Percentiles rank a stretch among this genome's conserved stretches.
Conservation (phyloP, 2,113 vertebrate species). For the Chauna torquata region DNA sequence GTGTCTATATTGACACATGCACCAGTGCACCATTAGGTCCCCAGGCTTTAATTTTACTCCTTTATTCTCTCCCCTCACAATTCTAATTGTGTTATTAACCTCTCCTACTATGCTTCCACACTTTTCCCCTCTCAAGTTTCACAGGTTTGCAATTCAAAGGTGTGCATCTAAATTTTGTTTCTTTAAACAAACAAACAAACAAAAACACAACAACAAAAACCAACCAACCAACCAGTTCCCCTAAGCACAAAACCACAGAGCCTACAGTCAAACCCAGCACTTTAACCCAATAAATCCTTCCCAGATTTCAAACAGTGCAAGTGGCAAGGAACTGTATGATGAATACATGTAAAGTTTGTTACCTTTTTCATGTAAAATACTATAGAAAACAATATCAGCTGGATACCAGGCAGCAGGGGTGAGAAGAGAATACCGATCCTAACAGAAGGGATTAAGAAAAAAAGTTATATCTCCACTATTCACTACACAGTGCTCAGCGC, state of each 20-base stretch:
- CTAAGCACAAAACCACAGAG: not conserved
- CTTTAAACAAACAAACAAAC: not conserved
- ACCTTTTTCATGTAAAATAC: conserved; percentile 95
- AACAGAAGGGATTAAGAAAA: not conserved
- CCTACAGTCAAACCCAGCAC: not conserved
- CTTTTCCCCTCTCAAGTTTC: not conserved
- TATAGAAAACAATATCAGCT: conserved; percentile 86
- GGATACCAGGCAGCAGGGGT: conserved; percentile 90
- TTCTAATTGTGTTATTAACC: not conserved
- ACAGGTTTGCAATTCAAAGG: not conserved
- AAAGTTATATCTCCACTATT: not conserved
- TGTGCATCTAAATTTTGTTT: not conserved
- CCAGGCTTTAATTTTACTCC: not conserved
- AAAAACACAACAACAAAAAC: not conserved
- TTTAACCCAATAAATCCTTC: not conserved
- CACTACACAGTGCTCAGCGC: not conserved
- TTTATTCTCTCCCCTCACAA: not conserved
- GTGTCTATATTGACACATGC: accelerated
- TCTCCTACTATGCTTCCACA: not conserved
- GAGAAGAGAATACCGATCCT: conserved; percentile 97
- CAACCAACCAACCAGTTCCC: not conserved
- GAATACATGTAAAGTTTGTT: conserved; percentile 21
- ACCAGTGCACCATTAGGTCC: not conserved
- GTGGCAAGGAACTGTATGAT: conserved; percentile 45
- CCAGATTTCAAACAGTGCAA: not conserved